Evolutionary conservation across 2,888 invertebrate genomes (phyloP), one percentile per base, ranked within the genome.

Genomic region (Ophion ellenae): DNA sequence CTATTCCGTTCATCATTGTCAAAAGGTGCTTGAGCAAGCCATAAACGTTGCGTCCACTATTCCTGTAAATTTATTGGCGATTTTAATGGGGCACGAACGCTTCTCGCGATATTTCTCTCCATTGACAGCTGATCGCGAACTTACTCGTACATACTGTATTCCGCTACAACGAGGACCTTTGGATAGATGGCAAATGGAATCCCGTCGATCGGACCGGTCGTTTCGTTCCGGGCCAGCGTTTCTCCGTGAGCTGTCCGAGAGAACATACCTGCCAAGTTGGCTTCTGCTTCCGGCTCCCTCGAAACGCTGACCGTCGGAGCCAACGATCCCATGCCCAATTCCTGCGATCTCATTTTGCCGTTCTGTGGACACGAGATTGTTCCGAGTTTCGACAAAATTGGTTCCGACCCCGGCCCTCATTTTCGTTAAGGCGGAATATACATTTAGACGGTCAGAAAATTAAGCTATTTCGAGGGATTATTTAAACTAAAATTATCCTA

Each of bases 121-220:
- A 14, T 17, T 14, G 53, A 14, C 10, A 11, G 47, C 14, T 14
- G 53, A n/a, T 32, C 28, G 14, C 20, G 28, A 70, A 14, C 81
- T 78, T 36, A 77, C 63, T 63, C 20, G 59, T 57, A 77, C 0
- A 87, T 28, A 24, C 74, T 74, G 70, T 87, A 7, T 10, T 82
- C 84, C 10, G 84, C 74, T 10, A 85, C 77, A 0, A 88, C 78
- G 17, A 88, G 73, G 76, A 88, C 82, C 71, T 86, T 84, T 5
- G 86, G 86, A 66, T 87, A 87, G n/a, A 85, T 32, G 6, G 40
- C 36, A 2, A 40, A 36, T 2, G 84, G 84, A 69, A 77, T 36
- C 36, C 4, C 28, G 3, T 10, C 1, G n/a, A 6, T 28, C n/a
- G 53, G 45, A 47, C 59, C 57, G 4, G 47, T 24, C 20, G 32